Percentiles rank a stretch among this genome's conserved stretches.
These are phyloP conservation scores for Limosa lapponica DNA, from an alignment of 2,797 vertebrate genomes.

Conservation along the genomic window DNA sequence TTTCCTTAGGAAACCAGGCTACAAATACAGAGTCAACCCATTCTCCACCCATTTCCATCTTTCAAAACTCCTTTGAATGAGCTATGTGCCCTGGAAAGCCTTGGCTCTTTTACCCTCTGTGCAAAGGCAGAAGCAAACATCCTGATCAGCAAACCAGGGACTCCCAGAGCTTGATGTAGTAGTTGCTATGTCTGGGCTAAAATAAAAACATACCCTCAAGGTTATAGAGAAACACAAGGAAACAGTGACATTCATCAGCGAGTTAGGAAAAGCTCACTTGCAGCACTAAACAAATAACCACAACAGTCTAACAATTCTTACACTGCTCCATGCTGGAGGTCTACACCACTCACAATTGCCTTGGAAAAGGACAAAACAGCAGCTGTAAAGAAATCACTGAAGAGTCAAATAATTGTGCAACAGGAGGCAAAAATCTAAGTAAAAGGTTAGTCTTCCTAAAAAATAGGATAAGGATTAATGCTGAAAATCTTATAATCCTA, in stretches of 20 bases:
- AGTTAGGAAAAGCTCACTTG: neutral
- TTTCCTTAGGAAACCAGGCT: slow-evolving; percentile 53
- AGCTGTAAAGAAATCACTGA: neutral
- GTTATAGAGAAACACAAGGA: neutral
- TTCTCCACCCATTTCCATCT: slow-evolving; percentile 30
- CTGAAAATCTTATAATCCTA: slow-evolving; percentile 52
- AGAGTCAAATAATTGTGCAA: slow-evolving; percentile 16
- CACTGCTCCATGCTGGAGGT: neutral
- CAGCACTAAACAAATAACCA: neutral
- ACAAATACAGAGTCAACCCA: neutral
- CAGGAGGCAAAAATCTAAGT: slow-evolving; percentile 38
- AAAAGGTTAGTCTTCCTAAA: slow-evolving; percentile 45
- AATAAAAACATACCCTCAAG: neutral
- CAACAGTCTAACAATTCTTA: neutral
- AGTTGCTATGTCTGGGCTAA: neutral
- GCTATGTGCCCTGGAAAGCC: neutral
- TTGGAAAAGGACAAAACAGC: neutral
- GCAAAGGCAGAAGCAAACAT: neutral
- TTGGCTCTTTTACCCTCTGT: neutral
- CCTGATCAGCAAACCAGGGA: neutral
- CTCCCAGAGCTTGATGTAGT: neutral
- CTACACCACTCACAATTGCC: neutral
- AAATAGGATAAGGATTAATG: slow-evolving; percentile 37
- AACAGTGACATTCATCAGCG: neutral
- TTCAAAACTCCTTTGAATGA: neutral